phyloP scores from a whole-genome alignment of 1,140 invertebrate genomes.

The Coelopa frigida region DNA sequence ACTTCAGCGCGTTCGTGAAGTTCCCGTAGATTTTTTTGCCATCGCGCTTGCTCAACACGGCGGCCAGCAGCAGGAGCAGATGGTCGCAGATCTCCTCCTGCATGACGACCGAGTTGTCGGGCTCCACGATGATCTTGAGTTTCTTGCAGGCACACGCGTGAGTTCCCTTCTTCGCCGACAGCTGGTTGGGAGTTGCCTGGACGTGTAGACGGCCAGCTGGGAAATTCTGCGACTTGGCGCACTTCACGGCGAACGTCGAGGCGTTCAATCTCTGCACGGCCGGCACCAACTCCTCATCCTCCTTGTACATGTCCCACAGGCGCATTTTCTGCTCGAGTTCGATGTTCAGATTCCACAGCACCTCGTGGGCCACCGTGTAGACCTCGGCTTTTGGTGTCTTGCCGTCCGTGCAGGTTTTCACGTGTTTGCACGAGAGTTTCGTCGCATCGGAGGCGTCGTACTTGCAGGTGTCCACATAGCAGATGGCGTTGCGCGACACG shows the following conservation, averaged over 20 bases:
- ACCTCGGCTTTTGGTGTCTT: slow-evolving; percentile 21
- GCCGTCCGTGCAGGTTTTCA: slow-evolving; percentile 26
- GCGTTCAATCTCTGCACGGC: slow-evolving; percentile 32
- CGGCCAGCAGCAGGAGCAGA: slow-evolving; percentile 31
- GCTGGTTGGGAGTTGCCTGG: slow-evolving; percentile 25
- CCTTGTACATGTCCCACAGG: slow-evolving; percentile 31
- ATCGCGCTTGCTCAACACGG: slow-evolving; percentile 30
- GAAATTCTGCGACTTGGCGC: slow-evolving; percentile 28
- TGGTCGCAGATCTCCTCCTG: slow-evolving; percentile 43
- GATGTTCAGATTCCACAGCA: slow-evolving; percentile 37
- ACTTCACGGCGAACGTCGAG: slow-evolving; percentile 33
- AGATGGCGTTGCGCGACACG: slow-evolving; percentile 32
- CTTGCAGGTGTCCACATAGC: slow-evolving; percentile 29
- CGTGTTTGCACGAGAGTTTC: slow-evolving; percentile 22
- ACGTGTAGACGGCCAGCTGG: slow-evolving; percentile 33
- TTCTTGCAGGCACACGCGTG: slow-evolving; percentile 37
- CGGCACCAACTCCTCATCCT: slow-evolving; percentile 27
- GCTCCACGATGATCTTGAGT: slow-evolving; percentile 37
- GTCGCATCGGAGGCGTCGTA: slow-evolving; percentile 12
- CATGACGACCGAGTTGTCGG: slow-evolving; percentile 39
- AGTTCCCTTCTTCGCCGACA: slow-evolving; percentile 20
- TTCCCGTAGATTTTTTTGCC: slow-evolving; percentile 30
- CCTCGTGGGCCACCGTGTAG: slow-evolving; percentile 25
- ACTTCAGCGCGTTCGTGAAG: slow-evolving; percentile 29
- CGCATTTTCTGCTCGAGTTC: slow-evolving; percentile 29